Evolutionary conservation across 2,113 vertebrate species (phyloP).

Genomic region (Noctilio leporinus): DNA sequence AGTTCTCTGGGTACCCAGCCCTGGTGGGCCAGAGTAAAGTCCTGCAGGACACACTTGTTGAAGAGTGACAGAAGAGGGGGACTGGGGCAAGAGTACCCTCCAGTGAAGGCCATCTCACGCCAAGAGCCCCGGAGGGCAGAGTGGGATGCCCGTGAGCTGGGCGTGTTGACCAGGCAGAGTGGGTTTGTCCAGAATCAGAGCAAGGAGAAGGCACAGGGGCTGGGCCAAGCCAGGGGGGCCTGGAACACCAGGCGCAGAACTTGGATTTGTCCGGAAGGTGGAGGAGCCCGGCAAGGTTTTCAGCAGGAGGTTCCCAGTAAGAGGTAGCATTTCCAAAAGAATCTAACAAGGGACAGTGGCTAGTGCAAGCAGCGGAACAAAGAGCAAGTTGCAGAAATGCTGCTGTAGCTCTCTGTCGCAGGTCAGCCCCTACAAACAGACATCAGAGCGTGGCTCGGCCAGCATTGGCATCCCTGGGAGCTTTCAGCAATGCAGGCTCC

Average conservation of each 20-base stretch:
- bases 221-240: not conserved
- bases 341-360: not conserved
- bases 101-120: not conserved
- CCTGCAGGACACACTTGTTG: not conserved
- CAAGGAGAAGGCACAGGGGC: not conserved
- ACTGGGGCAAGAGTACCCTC: not conserved
- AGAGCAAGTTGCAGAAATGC: not conserved
- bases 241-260: not conserved
- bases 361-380: not conserved
- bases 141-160: rapidly evolving
- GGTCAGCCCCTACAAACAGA: rapidly evolving
- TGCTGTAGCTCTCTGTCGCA: rapidly evolving
- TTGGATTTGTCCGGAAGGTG: not conserved
- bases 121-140: not conserved
- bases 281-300: not conserved
- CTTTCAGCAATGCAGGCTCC: not conserved
- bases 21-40: not conserved
- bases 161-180: rapidly evolving
- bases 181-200: not conserved
- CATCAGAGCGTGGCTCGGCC: not conserved
- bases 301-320: not conserved
- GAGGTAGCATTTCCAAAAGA: not conserved
- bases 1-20: not conserved
- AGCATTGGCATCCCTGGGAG: not conserved
- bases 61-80: not conserved